Evolutionary conservation across 2,888 invertebrate species (phyloP), one percentile per base, ranked within the genome.

Genomic region (Caenorhabditis wallacei): DNA sequence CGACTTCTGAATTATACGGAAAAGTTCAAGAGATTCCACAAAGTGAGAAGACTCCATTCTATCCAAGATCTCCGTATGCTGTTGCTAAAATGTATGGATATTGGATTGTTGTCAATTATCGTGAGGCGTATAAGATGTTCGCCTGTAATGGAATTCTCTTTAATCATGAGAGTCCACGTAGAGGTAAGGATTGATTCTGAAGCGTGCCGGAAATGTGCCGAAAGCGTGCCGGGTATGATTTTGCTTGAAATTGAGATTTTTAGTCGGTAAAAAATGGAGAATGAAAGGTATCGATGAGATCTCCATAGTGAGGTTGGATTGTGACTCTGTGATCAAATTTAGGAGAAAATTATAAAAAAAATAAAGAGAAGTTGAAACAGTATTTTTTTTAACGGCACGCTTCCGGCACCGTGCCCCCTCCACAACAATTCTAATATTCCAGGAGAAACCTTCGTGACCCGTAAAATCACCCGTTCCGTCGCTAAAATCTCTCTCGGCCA

Each of bases 401-500:
- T n/a, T n/a, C n/a, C n/a, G n/a, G n/a, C n/a, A n/a, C n/a, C n/a
- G n/a, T n/a, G n/a, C n/a, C n/a, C n/a, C n/a, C n/a, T n/a, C n/a
- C n/a, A n/a, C n/a, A n/a, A n/a, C n/a, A n/a, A n/a, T n/a, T n/a
- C n/a, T n/a, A n/a, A n/a, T n/a, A n/a, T n/a, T n/a, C n/a, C 79
- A 93, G 93, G 98, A 13, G 98, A 98, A 93, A 99, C 96, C 92
- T 99, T 99, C 93, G 99, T 99, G 8, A 99, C 99, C 0, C 94
- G 99, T 85, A 99, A 99, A 94, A 97, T 99, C 84, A 98, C 99
- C 0, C 94, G 99, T 48, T 96, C 96, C 1, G 98, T 99, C 24
- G 97, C 99, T 10, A 99, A 99, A 94, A 98, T 99, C 89, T 94
- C 94, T 75, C 94, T 97, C 10, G 96, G 97, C 0, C 95, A 96